Evolutionary conservation across 2,888 invertebrate genomes (phyloP).

Genomic region (Dorcus parallelipipedus): DNA sequence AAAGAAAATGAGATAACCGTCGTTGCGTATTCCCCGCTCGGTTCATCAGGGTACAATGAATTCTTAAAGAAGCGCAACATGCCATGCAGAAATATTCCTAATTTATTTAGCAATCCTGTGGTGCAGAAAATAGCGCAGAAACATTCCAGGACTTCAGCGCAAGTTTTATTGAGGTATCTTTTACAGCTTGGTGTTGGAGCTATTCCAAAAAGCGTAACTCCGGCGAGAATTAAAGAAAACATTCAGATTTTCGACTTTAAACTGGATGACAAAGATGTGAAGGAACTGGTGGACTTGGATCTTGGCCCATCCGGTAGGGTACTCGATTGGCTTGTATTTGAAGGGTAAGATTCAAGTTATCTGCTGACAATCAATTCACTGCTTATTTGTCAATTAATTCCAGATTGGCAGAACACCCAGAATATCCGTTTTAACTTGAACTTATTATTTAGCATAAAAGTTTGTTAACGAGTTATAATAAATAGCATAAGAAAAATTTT

Average conservation of each 20-base stretch:
- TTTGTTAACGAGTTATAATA: too few species aligned
- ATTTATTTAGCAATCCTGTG: conserved; percentile 60
- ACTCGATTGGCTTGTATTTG: background rate
- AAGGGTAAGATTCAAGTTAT: background rate
- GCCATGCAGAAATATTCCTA: conserved; percentile 46
- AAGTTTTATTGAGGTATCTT: conserved; percentile 67
- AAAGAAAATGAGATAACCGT: conserved; percentile 64
- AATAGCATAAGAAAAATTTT: too few species aligned
- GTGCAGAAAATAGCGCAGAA: conserved; percentile 49
- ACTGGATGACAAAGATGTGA: conserved; percentile 61
- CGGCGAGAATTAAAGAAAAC: conserved; percentile 70
- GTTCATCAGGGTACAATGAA: conserved; percentile 65
- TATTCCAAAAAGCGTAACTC: conserved; percentile 82
- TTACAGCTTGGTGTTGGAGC: conserved; percentile 69
- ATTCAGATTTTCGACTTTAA: conserved; percentile 72
- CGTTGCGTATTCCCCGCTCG: conserved; percentile 77
- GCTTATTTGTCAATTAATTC: too few species aligned
- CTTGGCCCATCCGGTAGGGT: conserved; percentile 48
- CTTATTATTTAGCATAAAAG: too few species aligned
- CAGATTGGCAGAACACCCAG: too few species aligned
- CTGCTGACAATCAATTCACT: too few species aligned
- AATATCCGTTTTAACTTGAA: too few species aligned
- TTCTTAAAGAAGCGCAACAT: conserved; percentile 50
- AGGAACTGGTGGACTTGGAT: conserved; percentile 60
- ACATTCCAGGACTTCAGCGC: conserved; percentile 69